A percentile compares a stretch with the other conserved stretches of the same genome.
phyloP scores from a whole-genome alignment of 2,797 vertebrate species.

The Champsocephalus gunnari region DNA sequence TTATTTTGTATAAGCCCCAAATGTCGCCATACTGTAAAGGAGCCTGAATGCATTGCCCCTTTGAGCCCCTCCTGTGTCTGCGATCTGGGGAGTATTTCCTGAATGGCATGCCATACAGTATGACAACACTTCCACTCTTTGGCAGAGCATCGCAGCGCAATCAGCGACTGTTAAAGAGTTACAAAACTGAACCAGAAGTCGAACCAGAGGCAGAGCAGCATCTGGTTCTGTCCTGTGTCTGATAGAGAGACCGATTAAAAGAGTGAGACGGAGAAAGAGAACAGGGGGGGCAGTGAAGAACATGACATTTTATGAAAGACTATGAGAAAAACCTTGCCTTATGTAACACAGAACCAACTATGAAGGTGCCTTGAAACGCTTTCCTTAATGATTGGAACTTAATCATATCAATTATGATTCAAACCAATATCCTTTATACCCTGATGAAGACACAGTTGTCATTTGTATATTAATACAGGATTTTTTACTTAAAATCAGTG shows the following conservation, averaged over 20 bases:
- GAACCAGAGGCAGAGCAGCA: slow-evolving; percentile 59
- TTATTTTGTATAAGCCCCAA: slow-evolving; percentile 39
- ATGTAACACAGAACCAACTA: slow-evolving; percentile 13
- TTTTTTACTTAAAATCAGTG: too few relatives aligned
- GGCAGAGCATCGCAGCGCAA: slow-evolving; percentile 69
- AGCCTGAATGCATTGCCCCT: slow-evolving; percentile 60
- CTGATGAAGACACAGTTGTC: too few relatives aligned
- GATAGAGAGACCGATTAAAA: slow-evolving; percentile 31
- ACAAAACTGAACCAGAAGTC: slow-evolving; percentile 79
- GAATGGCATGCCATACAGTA: slow-evolving; percentile 61
- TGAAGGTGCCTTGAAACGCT: background rate
- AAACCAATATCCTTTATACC: background rate
- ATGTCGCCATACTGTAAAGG: slow-evolving; percentile 30
- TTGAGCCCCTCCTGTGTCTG: slow-evolving; percentile 65
- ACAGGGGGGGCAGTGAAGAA: background rate
- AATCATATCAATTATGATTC: background rate
- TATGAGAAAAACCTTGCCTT: slow-evolving; percentile 7
- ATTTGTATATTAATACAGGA: too few relatives aligned
- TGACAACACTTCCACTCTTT: slow-evolving; percentile 79
- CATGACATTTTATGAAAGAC: slow-evolving; percentile 23
- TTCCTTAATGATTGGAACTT: slow-evolving; percentile 2
- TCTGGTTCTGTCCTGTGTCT: slow-evolving; percentile 69
- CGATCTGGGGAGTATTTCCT: slow-evolving; percentile 63
- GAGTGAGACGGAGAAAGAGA: slow-evolving; percentile 14
- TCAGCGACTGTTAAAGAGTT: slow-evolving; percentile 77